Percentiles rank a stretch among this genome's conserved stretches.
Evolutionary conservation across 2,888 invertebrate genomes (phyloP).

Genomic region (Thysanoteuthis rhombus): DNA sequence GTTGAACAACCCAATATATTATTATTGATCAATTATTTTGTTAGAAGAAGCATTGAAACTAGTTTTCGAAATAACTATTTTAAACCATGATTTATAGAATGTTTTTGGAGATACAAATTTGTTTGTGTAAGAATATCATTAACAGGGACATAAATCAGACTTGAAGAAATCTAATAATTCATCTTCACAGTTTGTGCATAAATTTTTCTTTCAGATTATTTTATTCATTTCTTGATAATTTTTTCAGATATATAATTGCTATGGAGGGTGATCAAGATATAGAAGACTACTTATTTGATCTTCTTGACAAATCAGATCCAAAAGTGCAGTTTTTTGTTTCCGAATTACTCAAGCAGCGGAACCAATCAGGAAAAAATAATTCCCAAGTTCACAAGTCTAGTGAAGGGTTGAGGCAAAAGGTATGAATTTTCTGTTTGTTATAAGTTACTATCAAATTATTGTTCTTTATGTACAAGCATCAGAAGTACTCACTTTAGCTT

Average conservation of each 20-base stretch:
- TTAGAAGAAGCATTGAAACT: no score
- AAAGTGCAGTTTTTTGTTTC: constrained; percentile 74
- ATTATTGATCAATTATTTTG: no score
- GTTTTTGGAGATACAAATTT: no score
- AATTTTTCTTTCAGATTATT: background rate
- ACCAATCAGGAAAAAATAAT: constrained; percentile 39
- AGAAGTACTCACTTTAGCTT: no score
- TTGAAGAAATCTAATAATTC: background rate
- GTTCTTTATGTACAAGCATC: no score
- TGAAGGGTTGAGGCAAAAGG: background rate
- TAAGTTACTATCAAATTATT: no score
- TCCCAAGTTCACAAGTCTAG: background rate
- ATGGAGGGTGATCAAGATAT: constrained; percentile 79
- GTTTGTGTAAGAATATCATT: background rate
- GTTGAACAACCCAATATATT: no score
- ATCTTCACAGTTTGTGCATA: background rate
- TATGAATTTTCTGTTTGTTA: background rate
- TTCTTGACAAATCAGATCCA: constrained; percentile 77
- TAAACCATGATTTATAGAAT: no score
- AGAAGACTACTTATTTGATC: constrained; percentile 80
- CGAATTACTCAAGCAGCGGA: constrained; percentile 70
- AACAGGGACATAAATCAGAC: background rate
- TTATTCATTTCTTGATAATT: background rate
- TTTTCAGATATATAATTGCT: constrained; percentile 76
- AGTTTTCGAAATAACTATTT: no score